Evolutionary conservation across 2,888 invertebrate genomes (phyloP).

Genomic region (Zygogramma bicolorata): DNA sequence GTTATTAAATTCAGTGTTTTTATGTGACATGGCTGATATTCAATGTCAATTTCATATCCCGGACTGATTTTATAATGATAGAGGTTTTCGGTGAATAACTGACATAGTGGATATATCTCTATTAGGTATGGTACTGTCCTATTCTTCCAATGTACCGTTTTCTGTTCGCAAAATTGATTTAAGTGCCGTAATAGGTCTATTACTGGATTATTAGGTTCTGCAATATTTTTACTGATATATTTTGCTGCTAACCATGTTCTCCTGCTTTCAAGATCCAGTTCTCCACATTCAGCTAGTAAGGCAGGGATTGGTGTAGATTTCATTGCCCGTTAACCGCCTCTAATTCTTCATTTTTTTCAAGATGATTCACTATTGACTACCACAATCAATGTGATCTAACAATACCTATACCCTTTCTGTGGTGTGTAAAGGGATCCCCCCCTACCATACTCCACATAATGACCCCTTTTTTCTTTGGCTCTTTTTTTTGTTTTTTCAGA

Average conservation of each 20-base stretch:
- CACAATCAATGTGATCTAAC: conserved; percentile 26
- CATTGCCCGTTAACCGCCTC: not conserved
- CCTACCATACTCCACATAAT: conserved; percentile 17
- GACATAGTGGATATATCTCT: not conserved
- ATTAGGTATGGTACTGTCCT: not conserved
- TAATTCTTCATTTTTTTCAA: conserved; percentile 16
- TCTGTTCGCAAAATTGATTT: not conserved
- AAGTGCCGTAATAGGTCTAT: not conserved
- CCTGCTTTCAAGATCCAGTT: not conserved
- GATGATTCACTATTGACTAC: not conserved
- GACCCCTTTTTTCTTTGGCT: conserved; percentile 19
- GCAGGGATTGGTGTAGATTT: not conserved
- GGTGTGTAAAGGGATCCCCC: conserved; percentile 20
- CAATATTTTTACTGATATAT: not conserved
- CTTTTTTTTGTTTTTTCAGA: conserved; percentile 5
- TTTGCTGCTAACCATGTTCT: conserved; percentile 7
- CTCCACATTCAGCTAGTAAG: not conserved
- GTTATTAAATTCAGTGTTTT: not conserved
- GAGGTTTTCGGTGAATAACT: not conserved
- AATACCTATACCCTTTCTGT: conserved; percentile 18
- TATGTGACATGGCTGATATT: not conserved
- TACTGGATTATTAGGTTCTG: not conserved
- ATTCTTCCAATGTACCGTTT: not conserved
- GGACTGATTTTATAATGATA: not conserved
- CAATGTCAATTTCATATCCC: not conserved